phyloP scores from a whole-genome alignment of 2,797 vertebrate genomes.

The Lacerta bilineata region DNA sequence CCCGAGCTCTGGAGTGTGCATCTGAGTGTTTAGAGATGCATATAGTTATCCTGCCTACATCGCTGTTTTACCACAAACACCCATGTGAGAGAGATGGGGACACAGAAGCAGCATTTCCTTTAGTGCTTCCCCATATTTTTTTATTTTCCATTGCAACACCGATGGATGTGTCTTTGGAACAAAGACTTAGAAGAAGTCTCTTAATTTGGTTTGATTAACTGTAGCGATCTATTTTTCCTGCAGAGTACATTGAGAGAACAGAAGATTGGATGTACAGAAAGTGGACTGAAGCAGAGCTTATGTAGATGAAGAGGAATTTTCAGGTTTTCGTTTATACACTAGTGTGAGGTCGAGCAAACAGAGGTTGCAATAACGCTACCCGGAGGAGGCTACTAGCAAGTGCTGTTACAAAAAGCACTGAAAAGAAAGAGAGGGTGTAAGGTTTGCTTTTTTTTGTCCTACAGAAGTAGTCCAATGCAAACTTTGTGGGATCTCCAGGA shows the following conservation, averaged over 20 bases:
- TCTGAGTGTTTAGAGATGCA: background rate
- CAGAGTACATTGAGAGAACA: constrained; percentile 28
- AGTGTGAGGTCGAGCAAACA: constrained; percentile 43
- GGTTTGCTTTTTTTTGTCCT: constrained; percentile 63
- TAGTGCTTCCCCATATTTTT: background rate
- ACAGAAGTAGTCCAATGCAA: background rate
- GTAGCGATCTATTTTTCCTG: background rate
- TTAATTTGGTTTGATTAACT: background rate
- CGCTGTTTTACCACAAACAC: background rate
- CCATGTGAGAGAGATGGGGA: background rate
- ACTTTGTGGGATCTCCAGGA: background rate
- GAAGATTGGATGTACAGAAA: constrained; percentile 18
- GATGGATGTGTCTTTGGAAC: background rate
- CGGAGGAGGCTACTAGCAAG: constrained; percentile 37
- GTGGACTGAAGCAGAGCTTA: background rate
- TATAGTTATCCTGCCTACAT: background rate
- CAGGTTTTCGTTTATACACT: constrained; percentile 37
- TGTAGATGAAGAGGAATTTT: constrained; percentile 37
- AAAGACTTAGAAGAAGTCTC: background rate
- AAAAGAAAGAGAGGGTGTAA: constrained; percentile 24
- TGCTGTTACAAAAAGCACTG: constrained; percentile 52
- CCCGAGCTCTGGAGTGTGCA: background rate
- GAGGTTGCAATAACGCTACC: constrained; percentile 20
- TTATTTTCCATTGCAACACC: constrained; percentile 2
- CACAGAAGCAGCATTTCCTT: background rate